phyloP scores from a whole-genome alignment of 2,888 invertebrate genomes.

The Yponomeuta sedellus region DNA sequence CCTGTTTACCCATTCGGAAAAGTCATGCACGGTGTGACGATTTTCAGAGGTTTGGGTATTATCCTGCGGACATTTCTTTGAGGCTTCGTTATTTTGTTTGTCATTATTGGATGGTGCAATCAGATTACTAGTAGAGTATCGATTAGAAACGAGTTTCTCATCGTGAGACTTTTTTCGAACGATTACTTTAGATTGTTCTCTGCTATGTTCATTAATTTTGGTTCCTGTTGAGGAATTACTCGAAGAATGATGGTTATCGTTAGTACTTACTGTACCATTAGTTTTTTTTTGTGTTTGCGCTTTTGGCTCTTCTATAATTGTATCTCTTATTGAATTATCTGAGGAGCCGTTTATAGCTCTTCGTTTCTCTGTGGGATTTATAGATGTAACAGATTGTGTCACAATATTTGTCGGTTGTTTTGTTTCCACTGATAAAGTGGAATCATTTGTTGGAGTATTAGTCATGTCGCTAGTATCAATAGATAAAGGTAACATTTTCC shows the following conservation, averaged over 20 bases:
- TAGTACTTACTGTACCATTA: constrained; percentile 24
- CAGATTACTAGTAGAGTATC: background rate
- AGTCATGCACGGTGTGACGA: constrained; percentile 59
- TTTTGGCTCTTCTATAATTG: constrained; percentile 29
- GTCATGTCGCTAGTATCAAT: background rate
- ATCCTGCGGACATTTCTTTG: background rate
- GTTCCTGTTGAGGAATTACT: background rate
- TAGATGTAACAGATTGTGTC: background rate
- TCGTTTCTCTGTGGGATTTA: constrained; percentile 12
- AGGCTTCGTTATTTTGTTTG: background rate
- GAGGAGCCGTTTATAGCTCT: constrained; percentile 28
- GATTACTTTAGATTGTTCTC: background rate
- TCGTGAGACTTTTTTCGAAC: background rate
- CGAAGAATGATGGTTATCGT: background rate
- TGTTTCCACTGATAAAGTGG: background rate
- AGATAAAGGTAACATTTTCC: background rate
- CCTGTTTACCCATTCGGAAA: constrained; percentile 61
- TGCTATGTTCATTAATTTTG: background rate
- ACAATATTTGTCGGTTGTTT: background rate
- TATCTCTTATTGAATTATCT: constrained; percentile 30
- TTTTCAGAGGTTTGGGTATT: constrained; percentile 31
- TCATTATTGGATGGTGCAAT: background rate
- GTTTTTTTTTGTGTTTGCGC: constrained; percentile 35
- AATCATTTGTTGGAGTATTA: background rate
- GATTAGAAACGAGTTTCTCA: background rate